Base-by-base conservation (phyloP, 1,140 invertebrate genomes). In the Maconellicoccus hirsutus region DNA sequence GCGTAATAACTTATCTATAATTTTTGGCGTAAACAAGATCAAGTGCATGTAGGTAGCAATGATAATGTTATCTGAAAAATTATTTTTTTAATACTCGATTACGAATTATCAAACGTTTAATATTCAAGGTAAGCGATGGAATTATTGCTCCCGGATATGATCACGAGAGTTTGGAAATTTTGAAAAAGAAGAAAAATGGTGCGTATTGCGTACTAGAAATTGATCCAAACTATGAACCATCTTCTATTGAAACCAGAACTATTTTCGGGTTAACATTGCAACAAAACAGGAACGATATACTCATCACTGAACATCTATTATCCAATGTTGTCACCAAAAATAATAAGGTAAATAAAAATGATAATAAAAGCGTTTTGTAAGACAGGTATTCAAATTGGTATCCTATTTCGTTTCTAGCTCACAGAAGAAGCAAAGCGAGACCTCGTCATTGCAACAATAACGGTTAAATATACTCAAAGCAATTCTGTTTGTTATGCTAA, bases 401-500 rank as follows among this genome's bases (percentile, higher is more conserved):
- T 69, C 8, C 27, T 16, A 39, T 22, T 12, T 63, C 29, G 72
- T 19, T 75, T 78, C 33, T 77, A 86, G 79, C 73, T 98, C 4
- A 84, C 91, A 0, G 85, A 89, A 42, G 80, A 79, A 52, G 94
- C 92, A 16, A 77, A 95, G 1, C 83, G 94, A 70, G 96, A 98
- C 82, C 81, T 98, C 14, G 93, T 96, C 66, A 92, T 98, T 0
- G 96, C 96, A 0, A 96, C 93, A 0, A 96, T 98, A 74, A 92
- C 95, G 6, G 81, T 99, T 0, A 99, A 99, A 79, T 99, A 98
- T 77, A 98, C 96, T 0, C 97, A 99, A 79, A 98, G 94, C 73
- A 98, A 98, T 78, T 96, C 93, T 1, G 94, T 98, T 0, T 97
- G 94, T 78, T 97, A 91, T 77, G 94, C 91, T 4, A 87, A 86